Evolutionary conservation across 2,797 vertebrate genomes (phyloP), one percentile per base, ranked within the genome.

Genomic region (Betta splendens): DNA sequence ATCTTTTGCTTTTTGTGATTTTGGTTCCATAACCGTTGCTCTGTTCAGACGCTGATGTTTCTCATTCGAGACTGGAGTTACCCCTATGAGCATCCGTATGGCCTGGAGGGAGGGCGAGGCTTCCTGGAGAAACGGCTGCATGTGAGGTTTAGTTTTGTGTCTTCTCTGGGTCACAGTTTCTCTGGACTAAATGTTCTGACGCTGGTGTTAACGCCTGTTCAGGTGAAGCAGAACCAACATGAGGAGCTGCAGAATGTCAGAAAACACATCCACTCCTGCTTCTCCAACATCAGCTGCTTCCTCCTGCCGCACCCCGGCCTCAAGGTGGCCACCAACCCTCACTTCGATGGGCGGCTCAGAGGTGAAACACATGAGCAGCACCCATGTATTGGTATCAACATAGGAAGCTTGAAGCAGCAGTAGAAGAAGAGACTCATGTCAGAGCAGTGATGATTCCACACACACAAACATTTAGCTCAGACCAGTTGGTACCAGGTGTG

Each of bases 51-150:
- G 12, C 85, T 98, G 58, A 94, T 98, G 94, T 98, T 98, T 89
- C 91, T 98, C 89, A 96, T 98, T 79, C 85, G 96, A 81, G 96
- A 98, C 80, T 98, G 96, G 96, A 95, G 96, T 86, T 98, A 95
- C 44, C 96, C 96, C 3, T 98, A 98, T 36, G 96, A 98, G 13
- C 94, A 98, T 52, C 58, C 89, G 0, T 98, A 98, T 50, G 96
- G 96, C n/a, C 89, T 97, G 75, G 85, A 92, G 64, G 96, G 96
- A 76, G 96, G 96, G 5, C 91, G 46, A 47, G 80, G 86, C 28
- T 98, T 98, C 72, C 87, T 98, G 78, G 94, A 96, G 67, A 94
- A 93, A 69, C 89, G 96, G 32, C 87, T 98, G 64, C 94, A 97
- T 94, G 96, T 95, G 10, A 47, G 57, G 28, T 0, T 31, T 36